Base-by-base conservation (phyloP, 2,797 vertebrate genomes). In the Rhabdomys pumilio region DNA sequence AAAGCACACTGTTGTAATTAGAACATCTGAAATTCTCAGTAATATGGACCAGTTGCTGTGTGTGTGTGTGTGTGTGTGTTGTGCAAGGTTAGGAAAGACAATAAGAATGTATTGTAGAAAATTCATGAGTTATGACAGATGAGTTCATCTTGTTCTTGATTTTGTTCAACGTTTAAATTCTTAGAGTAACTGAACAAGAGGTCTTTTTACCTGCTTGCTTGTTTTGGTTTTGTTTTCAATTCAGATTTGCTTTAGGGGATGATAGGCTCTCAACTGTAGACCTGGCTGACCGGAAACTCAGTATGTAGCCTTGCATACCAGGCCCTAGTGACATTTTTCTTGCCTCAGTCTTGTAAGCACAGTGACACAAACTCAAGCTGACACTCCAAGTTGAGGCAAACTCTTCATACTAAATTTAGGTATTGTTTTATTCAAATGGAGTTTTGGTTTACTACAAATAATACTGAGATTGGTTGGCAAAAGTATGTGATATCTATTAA, bases 1-100 rank as follows among this genome's bases (percentile, higher is more conserved):
- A 38, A 19, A 41, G 13, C 15, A 22, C 34, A 76, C 92, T 93
- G 63, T 69, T 94, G 4, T 50, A 50, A 29, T 24, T 53, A n/a
- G 34, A 93, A 81, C 88, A 96, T 89, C 76, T 95, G 73, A 92
- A 95, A 90, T 31, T 29, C 80, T 76, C 26, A 63, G 31, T 38
- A 22, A 4, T 19, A 3, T 11, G 19, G 15, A 59, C 76, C 34
- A 17, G 31, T 84, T 84, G 1, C 29, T 44, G 44, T 44, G 44
- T 44, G 44, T 44, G 44, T 44, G 44, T 44, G 44, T 44, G 44
- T 44, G 44, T 44, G 44, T 44, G 44, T 44, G 44, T 44, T 6
- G 44, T 84, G 1, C 29, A 47, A 4, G 13, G 65, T 26, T 6
- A 31, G 38, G 5, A 2, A 61, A 76, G 75, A 83, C 79, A 96